These are phyloP conservation scores for Paramormyrops kingsleyae DNA, from an alignment of 2,113 vertebrate genomes.

Conservation along the genomic window DNA sequence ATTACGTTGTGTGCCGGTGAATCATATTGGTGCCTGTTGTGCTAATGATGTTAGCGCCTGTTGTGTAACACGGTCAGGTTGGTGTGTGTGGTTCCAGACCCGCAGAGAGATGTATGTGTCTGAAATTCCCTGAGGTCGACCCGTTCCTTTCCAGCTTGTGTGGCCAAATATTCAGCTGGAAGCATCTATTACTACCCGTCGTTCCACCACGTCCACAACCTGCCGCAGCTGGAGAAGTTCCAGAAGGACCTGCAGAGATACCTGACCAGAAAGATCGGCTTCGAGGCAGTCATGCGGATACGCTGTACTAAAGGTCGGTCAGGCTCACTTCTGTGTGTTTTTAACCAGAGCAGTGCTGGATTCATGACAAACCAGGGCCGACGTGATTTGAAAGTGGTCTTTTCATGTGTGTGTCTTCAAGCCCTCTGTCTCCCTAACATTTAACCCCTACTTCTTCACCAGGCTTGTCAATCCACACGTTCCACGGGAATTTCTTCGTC, in stretches of 20 bases:
- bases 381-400: not conserved
- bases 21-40: not conserved
- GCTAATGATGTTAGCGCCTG: not conserved
- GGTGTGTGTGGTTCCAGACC: not conserved
- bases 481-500: slow-evolving; percentile 97
- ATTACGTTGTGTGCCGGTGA: not conserved
- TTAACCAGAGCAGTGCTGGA: not conserved
- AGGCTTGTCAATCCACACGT: slow-evolving; percentile 98
- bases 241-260: slow-evolving; percentile 89
- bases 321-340: not conserved
- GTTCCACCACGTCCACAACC: slow-evolving; percentile 81
- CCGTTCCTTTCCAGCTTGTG: slow-evolving; percentile 66
- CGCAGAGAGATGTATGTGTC: not conserved
- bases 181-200: slow-evolving; percentile 92
- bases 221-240: slow-evolving; percentile 79
- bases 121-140: slow-evolving; percentile 13
- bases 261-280: slow-evolving; percentile 91
- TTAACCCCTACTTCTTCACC: slow-evolving; percentile 13
- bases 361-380: not conserved
- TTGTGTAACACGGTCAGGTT: not conserved
- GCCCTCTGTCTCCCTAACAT: not conserved
- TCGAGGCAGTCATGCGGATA: slow-evolving; percentile 98
- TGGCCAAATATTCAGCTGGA: slow-evolving; percentile 91
- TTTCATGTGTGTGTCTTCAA: not conserved
- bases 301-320: slow-evolving; percentile 89